A percentile compares a stretch with the other conserved stretches of the same genome.
Evolutionary conservation across 2,113 vertebrate genomes (phyloP).

Genomic region (Ochotona curzoniae): DNA sequence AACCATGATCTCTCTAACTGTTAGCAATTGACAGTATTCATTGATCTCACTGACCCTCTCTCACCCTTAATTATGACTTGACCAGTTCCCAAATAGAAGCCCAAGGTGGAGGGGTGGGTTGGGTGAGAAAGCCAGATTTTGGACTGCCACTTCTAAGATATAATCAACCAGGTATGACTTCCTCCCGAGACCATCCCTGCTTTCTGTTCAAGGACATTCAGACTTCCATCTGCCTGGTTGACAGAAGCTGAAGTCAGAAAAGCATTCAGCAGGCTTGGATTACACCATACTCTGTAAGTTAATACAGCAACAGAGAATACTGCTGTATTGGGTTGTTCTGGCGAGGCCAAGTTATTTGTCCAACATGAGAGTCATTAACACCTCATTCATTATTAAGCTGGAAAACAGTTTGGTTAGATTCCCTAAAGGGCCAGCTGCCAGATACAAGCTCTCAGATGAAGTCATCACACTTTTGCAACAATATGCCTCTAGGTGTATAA

Average conservation of each 20-base stretch:
- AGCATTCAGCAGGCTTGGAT: neutral
- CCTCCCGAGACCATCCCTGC: neutral
- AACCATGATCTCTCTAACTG: neutral
- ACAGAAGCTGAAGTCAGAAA: neutral
- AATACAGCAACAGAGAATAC: constrained; percentile 22
- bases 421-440: constrained; percentile 55
- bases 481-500: constrained; percentile 52
- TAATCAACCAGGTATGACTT: neutral
- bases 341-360: constrained; percentile 53
- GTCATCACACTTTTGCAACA: neutral
- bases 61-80: neutral
- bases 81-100: constrained; percentile 58
- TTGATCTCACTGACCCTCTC: neutral
- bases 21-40: neutral
- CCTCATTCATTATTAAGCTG: constrained; percentile 66
- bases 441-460: constrained; percentile 54
- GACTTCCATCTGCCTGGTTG: neutral
- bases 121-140: neutral
- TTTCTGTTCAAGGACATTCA: neutral
- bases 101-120: neutral
- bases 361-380: constrained; percentile 68
- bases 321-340: constrained; percentile 16
- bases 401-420: constrained; percentile 60
- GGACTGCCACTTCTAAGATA: neutral
- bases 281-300: constrained; percentile 6